Conservation (phyloP, 2,113 vertebrate genomes). For the Nestor notabilis region DNA sequence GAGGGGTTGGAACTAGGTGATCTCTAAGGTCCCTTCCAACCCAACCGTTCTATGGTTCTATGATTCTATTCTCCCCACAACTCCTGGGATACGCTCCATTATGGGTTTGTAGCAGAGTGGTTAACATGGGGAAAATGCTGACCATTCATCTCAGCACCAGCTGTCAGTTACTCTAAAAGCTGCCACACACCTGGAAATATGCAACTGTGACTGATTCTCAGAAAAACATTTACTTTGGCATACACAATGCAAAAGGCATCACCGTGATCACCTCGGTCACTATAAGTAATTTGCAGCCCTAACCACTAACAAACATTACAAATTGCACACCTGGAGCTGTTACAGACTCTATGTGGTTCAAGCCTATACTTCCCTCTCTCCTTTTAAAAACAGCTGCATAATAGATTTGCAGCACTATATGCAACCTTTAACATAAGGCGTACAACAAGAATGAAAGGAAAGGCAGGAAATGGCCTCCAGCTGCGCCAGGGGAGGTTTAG, state of each 20-base stretch:
- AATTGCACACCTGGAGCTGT: slow-evolving; percentile 35
- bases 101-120: neutral
- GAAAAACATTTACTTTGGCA: slow-evolving; percentile 62
- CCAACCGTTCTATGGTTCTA: neutral
- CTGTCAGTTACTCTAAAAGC: neutral
- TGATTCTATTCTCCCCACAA: neutral
- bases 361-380: neutral
- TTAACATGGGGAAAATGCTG: neutral
- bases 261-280: neutral
- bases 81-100: neutral
- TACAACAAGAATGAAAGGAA: neutral
- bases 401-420: neutral
- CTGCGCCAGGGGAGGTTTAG: neutral
- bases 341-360: neutral
- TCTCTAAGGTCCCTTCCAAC: neutral
- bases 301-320: slow-evolving; percentile 26
- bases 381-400: neutral
- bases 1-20: neutral
- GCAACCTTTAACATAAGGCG: neutral
- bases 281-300: slow-evolving; percentile 39
- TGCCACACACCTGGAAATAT: slow-evolving; percentile 30
- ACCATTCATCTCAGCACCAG: slow-evolving; percentile 6
- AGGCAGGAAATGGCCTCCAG: neutral
- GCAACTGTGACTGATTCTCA: neutral
- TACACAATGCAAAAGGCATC: neutral